Evolutionary conservation across 2,888 invertebrate genomes (phyloP).

Genomic region (Mythimna loreyi): DNA sequence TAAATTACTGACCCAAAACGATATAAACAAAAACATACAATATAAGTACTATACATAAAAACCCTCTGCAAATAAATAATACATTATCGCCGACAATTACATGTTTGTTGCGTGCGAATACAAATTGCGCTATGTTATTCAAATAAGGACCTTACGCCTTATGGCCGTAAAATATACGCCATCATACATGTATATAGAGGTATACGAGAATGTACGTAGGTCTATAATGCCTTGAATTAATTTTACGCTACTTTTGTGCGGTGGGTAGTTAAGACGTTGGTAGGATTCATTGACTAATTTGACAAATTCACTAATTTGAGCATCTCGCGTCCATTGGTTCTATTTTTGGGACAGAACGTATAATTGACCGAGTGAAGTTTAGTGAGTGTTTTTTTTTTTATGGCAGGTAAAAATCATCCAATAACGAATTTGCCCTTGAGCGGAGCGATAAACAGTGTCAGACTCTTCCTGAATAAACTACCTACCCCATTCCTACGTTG

Average conservation of each 20-base stretch:
- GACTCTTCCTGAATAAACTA: too few species aligned
- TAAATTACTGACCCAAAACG: conserved; percentile 34
- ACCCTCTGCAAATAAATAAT: conserved; percentile 61
- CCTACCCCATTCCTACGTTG: too few species aligned
- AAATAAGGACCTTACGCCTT: conserved; percentile 59
- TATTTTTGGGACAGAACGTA: not conserved
- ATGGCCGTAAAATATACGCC: conserved; percentile 42
- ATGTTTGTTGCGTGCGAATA: conserved; percentile 63
- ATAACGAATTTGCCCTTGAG: too few species aligned
- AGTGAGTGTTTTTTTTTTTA: not conserved
- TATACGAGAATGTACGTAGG: not conserved
- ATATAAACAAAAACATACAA: conserved; percentile 37
- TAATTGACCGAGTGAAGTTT: not conserved
- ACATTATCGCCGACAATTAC: conserved; percentile 67
- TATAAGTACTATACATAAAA: conserved; percentile 33
- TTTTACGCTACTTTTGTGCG: conserved; percentile 9
- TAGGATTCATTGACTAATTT: conserved; percentile 8
- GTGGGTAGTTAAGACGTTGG: not conserved
- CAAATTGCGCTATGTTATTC: conserved; percentile 67
- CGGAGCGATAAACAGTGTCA: too few species aligned
- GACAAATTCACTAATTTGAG: not conserved
- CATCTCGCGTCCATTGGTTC: not conserved
- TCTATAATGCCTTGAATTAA: conserved; percentile 18
- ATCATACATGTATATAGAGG: conserved; percentile 9
- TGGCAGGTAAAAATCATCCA: too few species aligned